Evolutionary conservation across 1,140 invertebrate genomes (phyloP), one percentile per base, ranked within the genome.

Genomic region (Mylabris phalerata): DNA sequence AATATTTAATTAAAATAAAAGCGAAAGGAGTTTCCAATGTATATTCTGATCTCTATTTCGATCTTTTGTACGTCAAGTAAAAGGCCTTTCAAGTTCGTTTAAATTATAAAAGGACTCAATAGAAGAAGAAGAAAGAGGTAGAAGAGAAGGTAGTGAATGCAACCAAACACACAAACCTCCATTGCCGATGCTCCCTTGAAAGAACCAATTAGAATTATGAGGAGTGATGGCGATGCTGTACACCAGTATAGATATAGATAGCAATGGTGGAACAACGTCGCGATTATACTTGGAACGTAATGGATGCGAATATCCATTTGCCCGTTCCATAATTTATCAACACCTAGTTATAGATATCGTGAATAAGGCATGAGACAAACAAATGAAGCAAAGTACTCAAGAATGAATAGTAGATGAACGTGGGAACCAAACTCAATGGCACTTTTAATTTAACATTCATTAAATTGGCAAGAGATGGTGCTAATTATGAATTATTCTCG

Each of bases 321-420:
- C 46, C 49, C 55, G 5, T 27, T 68, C 56, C 58, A 68, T 68
- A 65, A 68, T 68, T 68, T 66, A 68, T 67, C 67, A 68, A 65
- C 62, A 65, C 55, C 65, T 68, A 64, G 67, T 68, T 68, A 68
- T 68, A 64, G 63, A 68, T 68, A 67, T 63, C 60, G 58, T 67
- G 67, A 67, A 69, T 69, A 67, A 69, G 55, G 62, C 63, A 67
- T 69, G 61, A 67, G 65, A 62, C 67, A 65, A 66, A 67, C 62
- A 64, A 67, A 67, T 59, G 65, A 62, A 61, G 57, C 65, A 57
- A 63, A 69, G 67, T 69, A 65, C 67, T 61, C 60, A 61, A 57
- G 62, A 60, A 60, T 64, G 65, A 69, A 67, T 67, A 59, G 58
- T 45, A 63, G 65, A 69, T 66, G 65, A 67, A 55, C 65, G 67